phyloP scores from a whole-genome alignment of 2,797 vertebrate genomes.

The Hydrocynus forskahlii region DNA sequence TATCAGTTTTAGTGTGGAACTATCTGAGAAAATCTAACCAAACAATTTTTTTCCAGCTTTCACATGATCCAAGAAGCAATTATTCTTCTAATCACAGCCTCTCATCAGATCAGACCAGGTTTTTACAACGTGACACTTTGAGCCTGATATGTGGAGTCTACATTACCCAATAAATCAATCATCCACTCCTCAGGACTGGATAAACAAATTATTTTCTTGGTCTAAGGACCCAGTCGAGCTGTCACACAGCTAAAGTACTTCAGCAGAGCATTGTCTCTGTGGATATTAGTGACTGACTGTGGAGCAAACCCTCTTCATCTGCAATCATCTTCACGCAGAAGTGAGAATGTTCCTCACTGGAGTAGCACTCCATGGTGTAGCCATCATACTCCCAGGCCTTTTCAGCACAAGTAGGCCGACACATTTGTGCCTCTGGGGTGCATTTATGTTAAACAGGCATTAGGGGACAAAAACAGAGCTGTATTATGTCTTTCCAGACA shows the following conservation, averaged over 20 bases:
- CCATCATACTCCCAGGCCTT: not conserved
- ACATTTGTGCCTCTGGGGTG: not conserved
- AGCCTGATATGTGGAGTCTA: not conserved
- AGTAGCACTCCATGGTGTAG: not conserved
- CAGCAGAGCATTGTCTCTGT: not conserved
- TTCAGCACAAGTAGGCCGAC: not conserved
- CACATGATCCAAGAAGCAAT: not conserved
- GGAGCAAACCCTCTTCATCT: not conserved
- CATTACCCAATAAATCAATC: conserved; percentile 5
- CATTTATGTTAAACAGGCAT: not conserved
- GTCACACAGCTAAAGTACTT: conserved; percentile 1
- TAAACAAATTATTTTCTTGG: conserved; percentile 27
- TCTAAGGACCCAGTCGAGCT: not conserved
- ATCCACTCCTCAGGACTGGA: conserved; percentile 22
- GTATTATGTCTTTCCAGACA: not conserved
- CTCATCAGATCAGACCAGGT: not conserved
- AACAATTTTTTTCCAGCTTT: not conserved
- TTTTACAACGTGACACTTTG: conserved; percentile 6
- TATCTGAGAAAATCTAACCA: not conserved
- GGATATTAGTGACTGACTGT: not conserved
- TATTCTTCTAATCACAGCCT: conserved; percentile 3
- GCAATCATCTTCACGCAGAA: not conserved
- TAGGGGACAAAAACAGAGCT: not conserved
- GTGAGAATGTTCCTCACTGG: not conserved
- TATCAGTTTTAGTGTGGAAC: not conserved